Percentiles rank a stretch among this genome's conserved stretches.
These are phyloP conservation scores for Leucoraja erinaceus DNA, from an alignment of 2,113 vertebrate species.

Conservation along the genomic window DNA sequence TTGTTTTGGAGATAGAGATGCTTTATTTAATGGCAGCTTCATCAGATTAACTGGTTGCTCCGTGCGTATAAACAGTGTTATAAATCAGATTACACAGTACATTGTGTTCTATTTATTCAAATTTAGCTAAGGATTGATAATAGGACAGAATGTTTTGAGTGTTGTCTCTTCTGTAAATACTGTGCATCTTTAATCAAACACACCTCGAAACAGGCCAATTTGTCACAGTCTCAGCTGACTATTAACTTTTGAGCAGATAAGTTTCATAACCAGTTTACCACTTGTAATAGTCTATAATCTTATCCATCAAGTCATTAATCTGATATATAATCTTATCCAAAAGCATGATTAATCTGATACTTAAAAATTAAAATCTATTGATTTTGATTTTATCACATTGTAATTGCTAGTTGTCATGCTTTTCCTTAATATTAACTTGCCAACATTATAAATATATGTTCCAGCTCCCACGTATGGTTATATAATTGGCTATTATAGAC, in stretches of 20 bases:
- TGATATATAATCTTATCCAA: background rate
- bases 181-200: background rate
- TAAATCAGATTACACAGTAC: slow-evolving; percentile 51
- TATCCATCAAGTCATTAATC: background rate
- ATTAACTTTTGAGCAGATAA: background rate
- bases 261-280: background rate
- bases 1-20: slow-evolving; percentile 43
- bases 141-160: background rate
- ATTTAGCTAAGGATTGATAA: background rate
- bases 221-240: background rate
- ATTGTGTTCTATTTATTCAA: slow-evolving; percentile 34
- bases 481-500: background rate
- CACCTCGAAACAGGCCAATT: background rate
- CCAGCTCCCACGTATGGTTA: background rate
- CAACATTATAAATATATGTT: background rate
- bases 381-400: background rate
- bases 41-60: slow-evolving; percentile 52
- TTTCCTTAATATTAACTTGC: background rate
- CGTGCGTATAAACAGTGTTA: slow-evolving; percentile 41
- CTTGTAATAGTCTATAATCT: background rate
- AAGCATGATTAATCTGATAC: background rate
- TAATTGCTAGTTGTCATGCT: background rate
- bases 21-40: slow-evolving; percentile 51
- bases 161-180: background rate
- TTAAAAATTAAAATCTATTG: background rate